These are phyloP conservation scores for Sussaba pulchella DNA, from an alignment of 2,888 invertebrate species.

Conservation along the genomic window DNA sequence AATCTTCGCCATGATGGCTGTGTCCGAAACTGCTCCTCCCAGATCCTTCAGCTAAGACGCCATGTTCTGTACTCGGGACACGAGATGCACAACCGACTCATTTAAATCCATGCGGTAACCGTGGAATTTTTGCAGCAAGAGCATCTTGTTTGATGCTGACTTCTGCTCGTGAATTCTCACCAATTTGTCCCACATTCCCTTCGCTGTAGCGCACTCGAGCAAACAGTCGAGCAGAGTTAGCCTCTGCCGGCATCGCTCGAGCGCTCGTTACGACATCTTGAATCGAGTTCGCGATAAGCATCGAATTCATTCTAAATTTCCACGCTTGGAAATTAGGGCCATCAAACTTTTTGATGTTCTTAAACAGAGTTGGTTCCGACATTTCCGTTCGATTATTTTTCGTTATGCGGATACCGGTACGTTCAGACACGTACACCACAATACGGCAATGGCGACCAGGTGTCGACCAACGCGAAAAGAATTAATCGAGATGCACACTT, in stretches of 20 bases:
- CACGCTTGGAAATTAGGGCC: too few species aligned
- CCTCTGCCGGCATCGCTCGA: too few species aligned
- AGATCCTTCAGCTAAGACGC: constrained; percentile 39
- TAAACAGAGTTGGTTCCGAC: too few species aligned
- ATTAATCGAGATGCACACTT: not conserved
- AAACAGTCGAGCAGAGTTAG: constrained; percentile 11
- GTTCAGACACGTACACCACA: too few species aligned
- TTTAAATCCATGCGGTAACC: constrained; percentile 21
- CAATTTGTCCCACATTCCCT: constrained; percentile 19
- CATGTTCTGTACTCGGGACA: constrained; percentile 70
- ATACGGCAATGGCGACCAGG: not conserved
- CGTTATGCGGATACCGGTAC: not conserved
- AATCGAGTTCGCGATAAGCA: too few species aligned
- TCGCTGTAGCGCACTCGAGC: not conserved
- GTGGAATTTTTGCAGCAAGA: not conserved
- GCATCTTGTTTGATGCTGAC: not conserved
- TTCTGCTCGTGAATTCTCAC: constrained; percentile 13
- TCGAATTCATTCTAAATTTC: too few species aligned
- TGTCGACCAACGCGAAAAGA: not conserved
- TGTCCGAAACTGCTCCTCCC: constrained; percentile 13
- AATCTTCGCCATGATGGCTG: constrained; percentile 69
- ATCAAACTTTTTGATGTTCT: too few species aligned
- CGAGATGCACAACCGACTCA: constrained; percentile 70
- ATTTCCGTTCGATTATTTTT: too few species aligned
- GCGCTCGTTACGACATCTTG: too few species aligned